Percentiles rank a stretch among this genome's conserved stretches.
phyloP scores from a whole-genome alignment of 1,140 invertebrate species.

The Bombus soroeensis region DNA sequence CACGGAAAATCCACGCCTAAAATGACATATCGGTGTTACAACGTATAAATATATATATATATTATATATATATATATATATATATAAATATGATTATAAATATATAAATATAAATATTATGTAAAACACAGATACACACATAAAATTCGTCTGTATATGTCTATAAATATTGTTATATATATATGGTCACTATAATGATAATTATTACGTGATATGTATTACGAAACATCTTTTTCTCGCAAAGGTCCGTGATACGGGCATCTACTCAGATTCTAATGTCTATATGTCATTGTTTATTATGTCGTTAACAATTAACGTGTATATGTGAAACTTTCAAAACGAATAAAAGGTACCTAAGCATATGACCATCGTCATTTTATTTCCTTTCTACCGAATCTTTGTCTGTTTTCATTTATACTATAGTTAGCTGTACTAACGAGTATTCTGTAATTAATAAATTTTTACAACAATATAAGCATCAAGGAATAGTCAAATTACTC shows the following conservation, averaged over 20 bases:
- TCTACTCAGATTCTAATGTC: conserved; percentile 67
- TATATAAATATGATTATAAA: conserved; percentile 25
- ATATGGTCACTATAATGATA: conserved; percentile 59
- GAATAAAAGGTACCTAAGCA: conserved; percentile 68
- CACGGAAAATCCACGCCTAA: conserved; percentile 55
- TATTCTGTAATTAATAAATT: not conserved
- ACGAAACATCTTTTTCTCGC: conserved; percentile 61
- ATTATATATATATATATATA: conserved; percentile 34
- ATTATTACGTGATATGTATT: conserved; percentile 65
- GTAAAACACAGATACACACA: conserved; percentile 50
- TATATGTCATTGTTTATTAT: conserved; percentile 71
- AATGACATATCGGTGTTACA: conserved; percentile 64
- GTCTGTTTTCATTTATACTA: not conserved
- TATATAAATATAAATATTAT: conserved; percentile 43
- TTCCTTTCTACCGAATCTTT: not conserved
- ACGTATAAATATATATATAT: conserved; percentile 41
- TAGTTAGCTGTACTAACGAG: no score
- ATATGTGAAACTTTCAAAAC: conserved; percentile 68
- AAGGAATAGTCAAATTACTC: no score
- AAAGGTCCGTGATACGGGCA: conserved; percentile 43
- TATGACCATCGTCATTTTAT: not conserved
- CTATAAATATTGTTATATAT: conserved; percentile 68
- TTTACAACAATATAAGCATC: no score
- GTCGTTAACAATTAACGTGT: conserved; percentile 69
- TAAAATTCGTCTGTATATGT: conserved; percentile 68